Conservation (phyloP, 2,797 vertebrate species). For the Cossypha dichroa region DNA sequence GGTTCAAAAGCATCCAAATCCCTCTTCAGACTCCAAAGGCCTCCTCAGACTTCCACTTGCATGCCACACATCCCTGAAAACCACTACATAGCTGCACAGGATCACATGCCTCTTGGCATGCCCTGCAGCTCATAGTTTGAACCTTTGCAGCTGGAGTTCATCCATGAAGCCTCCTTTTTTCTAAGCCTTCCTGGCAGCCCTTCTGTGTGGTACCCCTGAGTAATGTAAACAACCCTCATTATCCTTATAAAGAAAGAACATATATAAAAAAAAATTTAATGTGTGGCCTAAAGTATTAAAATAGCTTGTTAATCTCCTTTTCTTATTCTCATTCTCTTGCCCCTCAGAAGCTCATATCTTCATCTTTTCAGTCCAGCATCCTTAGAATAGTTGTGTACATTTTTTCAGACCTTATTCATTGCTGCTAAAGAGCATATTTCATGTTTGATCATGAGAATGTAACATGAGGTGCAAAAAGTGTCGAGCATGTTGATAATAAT, state of each 20-base stretch:
- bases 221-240: neutral
- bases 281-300: neutral
- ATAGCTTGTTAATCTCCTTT: neutral
- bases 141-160: neutral
- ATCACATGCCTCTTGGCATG: neutral
- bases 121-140: neutral
- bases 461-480: neutral
- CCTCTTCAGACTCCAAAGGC: neutral
- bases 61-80: conserved; percentile 4
- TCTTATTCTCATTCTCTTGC: neutral
- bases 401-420: neutral
- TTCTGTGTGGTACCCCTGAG: neutral
- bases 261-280: neutral
- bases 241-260: neutral
- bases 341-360: neutral
- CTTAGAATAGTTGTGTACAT: neutral
- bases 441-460: neutral
- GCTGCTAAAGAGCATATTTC: neutral
- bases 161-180: neutral
- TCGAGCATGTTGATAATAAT: neutral
- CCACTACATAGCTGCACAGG: neutral
- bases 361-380: neutral
- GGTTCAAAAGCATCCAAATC: conserved; percentile 28
- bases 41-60: neutral
- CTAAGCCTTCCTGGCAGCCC: neutral